These are phyloP conservation scores for Papilio glaucus DNA, from an alignment of 1,140 invertebrate species.

Conservation along the genomic window DNA sequence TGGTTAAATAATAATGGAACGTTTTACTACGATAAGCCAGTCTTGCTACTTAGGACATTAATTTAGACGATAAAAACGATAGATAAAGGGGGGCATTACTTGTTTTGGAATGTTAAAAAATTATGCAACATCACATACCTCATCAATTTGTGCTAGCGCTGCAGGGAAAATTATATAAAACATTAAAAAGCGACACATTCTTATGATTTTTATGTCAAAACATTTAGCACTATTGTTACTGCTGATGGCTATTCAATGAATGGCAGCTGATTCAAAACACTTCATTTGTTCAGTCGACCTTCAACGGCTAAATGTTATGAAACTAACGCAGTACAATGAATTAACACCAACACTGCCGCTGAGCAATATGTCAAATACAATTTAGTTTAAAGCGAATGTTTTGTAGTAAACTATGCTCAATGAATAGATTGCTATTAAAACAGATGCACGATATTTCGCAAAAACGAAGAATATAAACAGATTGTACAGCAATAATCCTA, in stretches of 20 bases:
- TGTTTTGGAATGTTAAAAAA: not conserved
- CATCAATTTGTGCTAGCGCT: slow-evolving; percentile 4
- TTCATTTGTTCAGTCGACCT: not conserved
- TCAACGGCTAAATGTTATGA: not conserved
- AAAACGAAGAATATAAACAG: no score
- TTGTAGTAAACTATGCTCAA: no score
- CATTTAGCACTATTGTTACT: not conserved
- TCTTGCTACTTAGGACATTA: no score
- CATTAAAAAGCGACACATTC: not conserved
- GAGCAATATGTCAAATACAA: not conserved
- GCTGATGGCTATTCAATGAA: slow-evolving; percentile 1
- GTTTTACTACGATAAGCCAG: no score
- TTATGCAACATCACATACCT: not conserved
- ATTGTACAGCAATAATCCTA: no score
- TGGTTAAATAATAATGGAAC: no score
- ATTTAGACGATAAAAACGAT: no score
- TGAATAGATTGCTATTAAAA: no score
- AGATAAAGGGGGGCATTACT: no score
- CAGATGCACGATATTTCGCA: no score
- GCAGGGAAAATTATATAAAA: not conserved
- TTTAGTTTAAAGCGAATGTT: not conserved
- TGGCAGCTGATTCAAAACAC: not conserved
- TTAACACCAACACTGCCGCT: slow-evolving; percentile 1
- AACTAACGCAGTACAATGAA: not conserved
- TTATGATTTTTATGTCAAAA: not conserved